Base-by-base conservation (phyloP, 2,888 invertebrate species). In the Baronia brevicornis region DNA sequence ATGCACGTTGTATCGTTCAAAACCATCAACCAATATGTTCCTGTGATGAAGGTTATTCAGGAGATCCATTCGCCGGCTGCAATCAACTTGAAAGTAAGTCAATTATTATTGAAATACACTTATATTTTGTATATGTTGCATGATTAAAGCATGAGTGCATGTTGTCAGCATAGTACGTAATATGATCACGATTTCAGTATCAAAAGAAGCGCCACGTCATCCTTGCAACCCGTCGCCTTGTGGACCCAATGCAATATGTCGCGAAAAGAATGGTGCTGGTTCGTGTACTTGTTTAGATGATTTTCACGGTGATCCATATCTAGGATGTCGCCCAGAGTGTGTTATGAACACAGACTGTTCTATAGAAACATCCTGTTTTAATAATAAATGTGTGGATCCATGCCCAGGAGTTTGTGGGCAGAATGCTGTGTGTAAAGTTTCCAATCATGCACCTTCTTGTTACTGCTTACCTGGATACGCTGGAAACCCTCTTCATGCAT, bases 191-290 rank as follows among this genome's bases (percentile, higher is more conserved):
- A 60, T 84, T 85, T 77, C 84, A 85, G 84, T 61, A 62, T 57
- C 77, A 46, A 82, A 70, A 79, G 90, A 89, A 60, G 78, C 74
- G 56, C 89, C 87, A 56, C 86, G 77, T 63, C 88, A 90, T 61
- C 92, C 93, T 45, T 93, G 93, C 71, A 88, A 89, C 69, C 91
- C 92, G 48, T 89, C 90, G 45, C 93, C 93, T 29, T 94, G 93
- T 67, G 94, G 93, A 45, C 82, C 91, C 35, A 94, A 93, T 72
- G 90, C 94, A 28, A 73, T 91, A 42, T 94, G 94, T 72, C 88
- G 88, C 55, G 91, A 91, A 77, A 84, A 86, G 51, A 89, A 90
- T 60, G 90, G 90, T 59, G 91, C 90, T 46, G 92, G 91, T 53
- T 90, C 92, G 44, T 94, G 94, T 70, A 80, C 88, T 49, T 94